Evolutionary conservation across 2,113 vertebrate species (phyloP).

Genomic region (Tricholaema leucomelas): DNA sequence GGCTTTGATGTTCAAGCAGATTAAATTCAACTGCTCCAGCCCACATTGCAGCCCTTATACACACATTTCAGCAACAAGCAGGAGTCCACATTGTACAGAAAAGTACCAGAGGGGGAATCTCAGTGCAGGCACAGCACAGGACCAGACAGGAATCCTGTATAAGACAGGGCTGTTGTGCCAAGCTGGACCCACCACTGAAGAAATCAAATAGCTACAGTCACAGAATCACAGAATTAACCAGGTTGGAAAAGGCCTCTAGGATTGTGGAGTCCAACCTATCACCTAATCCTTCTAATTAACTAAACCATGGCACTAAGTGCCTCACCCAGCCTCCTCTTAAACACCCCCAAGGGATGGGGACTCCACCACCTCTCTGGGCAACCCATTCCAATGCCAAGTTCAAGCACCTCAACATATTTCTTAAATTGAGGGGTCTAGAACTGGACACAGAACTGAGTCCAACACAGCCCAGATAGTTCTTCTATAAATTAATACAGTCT

Average conservation of each 20-base stretch:
- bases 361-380: too few relatives aligned
- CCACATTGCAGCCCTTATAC: neutral
- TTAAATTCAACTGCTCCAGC: neutral
- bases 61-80: neutral
- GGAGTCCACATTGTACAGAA: neutral
- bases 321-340: too few relatives aligned
- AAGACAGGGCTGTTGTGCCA: neutral
- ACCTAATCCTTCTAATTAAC: too few relatives aligned
- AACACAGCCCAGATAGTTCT: neutral
- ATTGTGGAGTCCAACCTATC: too few relatives aligned
- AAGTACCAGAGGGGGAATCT: neutral
- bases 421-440: too few relatives aligned
- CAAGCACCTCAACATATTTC: too few relatives aligned
- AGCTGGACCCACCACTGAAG: neutral
- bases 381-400: too few relatives aligned
- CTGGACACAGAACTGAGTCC: too few relatives aligned
- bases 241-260: too few relatives aligned
- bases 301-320: too few relatives aligned
- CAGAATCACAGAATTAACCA: too few relatives aligned
- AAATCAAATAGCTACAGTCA: neutral
- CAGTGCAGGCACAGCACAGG: neutral
- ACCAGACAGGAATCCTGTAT: neutral
- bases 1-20: constrained; percentile 18
- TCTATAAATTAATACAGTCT: neutral
- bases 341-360: too few relatives aligned